Conservation (phyloP, 2,113 vertebrate genomes). For the Orthonyx spaldingii region DNA sequence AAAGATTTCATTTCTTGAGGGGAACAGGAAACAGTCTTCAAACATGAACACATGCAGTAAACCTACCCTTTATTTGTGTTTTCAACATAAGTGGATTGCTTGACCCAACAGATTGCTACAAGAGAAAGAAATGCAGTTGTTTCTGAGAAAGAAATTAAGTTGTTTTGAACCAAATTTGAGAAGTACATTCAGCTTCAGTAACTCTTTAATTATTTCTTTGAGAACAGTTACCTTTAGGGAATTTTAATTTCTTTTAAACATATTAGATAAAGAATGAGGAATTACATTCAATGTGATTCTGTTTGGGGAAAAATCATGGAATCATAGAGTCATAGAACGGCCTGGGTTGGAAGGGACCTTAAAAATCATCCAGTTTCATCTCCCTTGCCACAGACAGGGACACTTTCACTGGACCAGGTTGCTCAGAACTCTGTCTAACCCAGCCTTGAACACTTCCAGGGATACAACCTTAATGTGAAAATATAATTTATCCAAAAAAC, state of each 20-base stretch:
- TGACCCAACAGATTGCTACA: neutral
- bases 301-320: neutral
- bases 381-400: neutral
- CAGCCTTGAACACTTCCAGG: neutral
- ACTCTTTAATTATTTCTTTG: neutral
- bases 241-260: neutral
- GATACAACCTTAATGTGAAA: neutral
- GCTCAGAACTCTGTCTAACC: neutral
- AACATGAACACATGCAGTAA: neutral
- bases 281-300: neutral
- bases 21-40: neutral
- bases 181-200: neutral
- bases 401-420: neutral
- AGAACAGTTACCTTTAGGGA: neutral
- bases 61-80: neutral
- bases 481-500: neutral
- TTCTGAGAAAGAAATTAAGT: neutral
- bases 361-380: neutral
- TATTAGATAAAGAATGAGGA: neutral
- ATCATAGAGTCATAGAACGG: rapidly evolving
- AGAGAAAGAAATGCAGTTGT: neutral
- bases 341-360: neutral
- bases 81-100: neutral
- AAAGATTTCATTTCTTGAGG: neutral
- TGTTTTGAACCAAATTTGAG: neutral